Conservation (phyloP, 2,888 invertebrate species). For the Andrena praecox region DNA sequence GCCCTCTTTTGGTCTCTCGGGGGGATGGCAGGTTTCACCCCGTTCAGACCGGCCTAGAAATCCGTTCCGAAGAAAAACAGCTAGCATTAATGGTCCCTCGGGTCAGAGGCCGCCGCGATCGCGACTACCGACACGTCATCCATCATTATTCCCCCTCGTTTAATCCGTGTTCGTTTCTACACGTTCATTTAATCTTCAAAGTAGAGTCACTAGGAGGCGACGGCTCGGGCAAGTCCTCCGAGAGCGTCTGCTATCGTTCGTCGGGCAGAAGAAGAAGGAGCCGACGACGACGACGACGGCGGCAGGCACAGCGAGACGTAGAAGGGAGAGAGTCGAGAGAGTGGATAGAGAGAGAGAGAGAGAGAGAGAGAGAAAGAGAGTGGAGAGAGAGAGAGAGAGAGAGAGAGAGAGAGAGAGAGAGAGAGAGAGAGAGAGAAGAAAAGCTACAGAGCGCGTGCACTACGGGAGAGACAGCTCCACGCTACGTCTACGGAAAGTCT, state of each 20-base stretch:
- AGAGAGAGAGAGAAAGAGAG: not conserved
- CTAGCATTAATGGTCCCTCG: conserved; percentile 65
- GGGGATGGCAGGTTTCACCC: conserved; percentile 87
- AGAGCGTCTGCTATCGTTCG: conserved; percentile 15
- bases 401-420: conserved; percentile 3
- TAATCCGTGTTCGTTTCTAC: not conserved
- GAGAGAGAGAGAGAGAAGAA: not conserved
- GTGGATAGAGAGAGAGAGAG: not conserved
- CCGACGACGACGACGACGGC: not conserved
- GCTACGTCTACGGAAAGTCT: conserved; percentile 23
- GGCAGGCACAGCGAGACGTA: not conserved
- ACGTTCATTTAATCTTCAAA: not conserved
- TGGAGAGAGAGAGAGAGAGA: conserved; percentile 1
- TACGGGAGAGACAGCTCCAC: conserved; percentile 15
- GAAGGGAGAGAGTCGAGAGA: not conserved
- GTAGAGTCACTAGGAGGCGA: not conserved
- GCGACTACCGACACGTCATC: conserved; percentile 23
- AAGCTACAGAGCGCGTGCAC: conserved; percentile 33
- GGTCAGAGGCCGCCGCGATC: conserved; percentile 21
- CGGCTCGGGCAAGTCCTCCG: not conserved
- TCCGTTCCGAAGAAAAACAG: conserved; percentile 64
- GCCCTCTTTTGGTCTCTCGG: conserved; percentile 90
- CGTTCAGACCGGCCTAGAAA: conserved; percentile 83
- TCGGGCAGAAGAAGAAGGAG: not conserved
- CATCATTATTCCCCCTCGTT: not conserved